A percentile compares a stretch with the other conserved stretches of the same genome.
Evolutionary conservation across 1,140 invertebrate genomes (phyloP).

Genomic region (Lepidurus arcticus): DNA sequence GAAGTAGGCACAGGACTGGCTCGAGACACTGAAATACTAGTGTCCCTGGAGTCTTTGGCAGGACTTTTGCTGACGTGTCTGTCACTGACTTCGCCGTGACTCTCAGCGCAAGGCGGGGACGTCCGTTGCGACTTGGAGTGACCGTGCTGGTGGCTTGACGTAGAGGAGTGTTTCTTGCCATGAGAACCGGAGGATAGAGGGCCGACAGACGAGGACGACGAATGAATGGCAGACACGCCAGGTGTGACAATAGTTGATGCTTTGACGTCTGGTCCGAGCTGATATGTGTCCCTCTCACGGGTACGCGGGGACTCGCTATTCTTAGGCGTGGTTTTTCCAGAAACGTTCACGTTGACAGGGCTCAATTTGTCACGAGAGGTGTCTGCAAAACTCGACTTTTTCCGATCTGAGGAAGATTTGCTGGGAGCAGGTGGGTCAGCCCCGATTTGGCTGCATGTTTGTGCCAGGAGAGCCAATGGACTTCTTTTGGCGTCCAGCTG

Average conservation of each 20-base stretch:
- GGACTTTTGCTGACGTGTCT: slow-evolving; percentile 14
- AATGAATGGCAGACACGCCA: background rate
- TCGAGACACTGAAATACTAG: background rate
- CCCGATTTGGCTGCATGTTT: slow-evolving; percentile 96
- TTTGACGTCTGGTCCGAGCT: slow-evolving; percentile 13
- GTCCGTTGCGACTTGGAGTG: background rate
- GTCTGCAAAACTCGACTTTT: slow-evolving; percentile 17
- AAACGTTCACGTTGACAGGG: slow-evolving; percentile 18
- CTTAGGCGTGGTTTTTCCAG: slow-evolving; percentile 11
- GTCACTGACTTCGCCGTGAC: background rate
- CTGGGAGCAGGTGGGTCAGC: slow-evolving; percentile 70
- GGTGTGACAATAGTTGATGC: slow-evolving; percentile 16
- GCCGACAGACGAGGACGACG: background rate
- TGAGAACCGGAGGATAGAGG: too few species aligned
- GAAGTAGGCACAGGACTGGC: slow-evolving; percentile 13
- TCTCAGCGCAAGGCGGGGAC: background rate
- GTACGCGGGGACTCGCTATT: slow-evolving; percentile 7
- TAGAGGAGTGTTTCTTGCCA: background rate
- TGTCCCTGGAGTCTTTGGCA: background rate
- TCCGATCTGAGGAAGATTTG: slow-evolving; percentile 55
- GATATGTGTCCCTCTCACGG: slow-evolving; percentile 8
- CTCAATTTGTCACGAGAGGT: slow-evolving; percentile 13
- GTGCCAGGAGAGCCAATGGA: slow-evolving; percentile 87
- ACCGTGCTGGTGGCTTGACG: background rate
- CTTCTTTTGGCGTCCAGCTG: slow-evolving; percentile 98